Evolutionary conservation across 2,113 vertebrate species (phyloP), one percentile per base, ranked within the genome.

Genomic region (Syrrhaptes paradoxus): DNA sequence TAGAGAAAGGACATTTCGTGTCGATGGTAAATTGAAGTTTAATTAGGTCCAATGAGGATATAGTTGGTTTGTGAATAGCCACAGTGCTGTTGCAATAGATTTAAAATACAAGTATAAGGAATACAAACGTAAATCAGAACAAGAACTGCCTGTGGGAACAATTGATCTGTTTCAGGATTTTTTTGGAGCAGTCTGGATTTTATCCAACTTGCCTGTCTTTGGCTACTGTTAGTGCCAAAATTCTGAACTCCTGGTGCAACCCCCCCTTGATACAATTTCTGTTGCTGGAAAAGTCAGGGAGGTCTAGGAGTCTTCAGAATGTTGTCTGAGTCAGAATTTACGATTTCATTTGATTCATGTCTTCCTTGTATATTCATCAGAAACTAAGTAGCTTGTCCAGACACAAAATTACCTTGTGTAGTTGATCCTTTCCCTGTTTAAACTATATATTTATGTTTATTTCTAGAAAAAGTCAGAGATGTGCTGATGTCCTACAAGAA

Each of bases 401-500:
- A 22, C 51, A 45, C 1, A 71, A 59, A 80, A 71, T 67, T 74
- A 7, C 10, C 10, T 72, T n/a, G 19, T 19, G 3, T 26, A 26
- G 16, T 43, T 80, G 31, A 55, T 46, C 49, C 45, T 3, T 72
- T 49, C 26, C 51, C 21, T 66, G 19, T 43, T 88, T 75, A 87
- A 96, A 68, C 8, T 0, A 36, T 74, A 3, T 66, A 25, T 81
- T 70, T 91, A 9, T 83, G 17, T 95, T 89, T 97, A 13, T 95
- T 98, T 96, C 89, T 95, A 98, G 98, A 98, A 92, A 98, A 97
- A 89, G 97, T 98, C 43, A 97, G 98, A 81, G 98, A 98, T 51
- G 95, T 99, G 45, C 95, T 99, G 91, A 96, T 98, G 9, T 98
- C 98, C 13, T 99, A 98, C 74, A 99, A 98, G 94, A 98, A 98